Evolutionary conservation across 1,140 invertebrate species (phyloP).

Genomic region (Nomia melanderi): DNA sequence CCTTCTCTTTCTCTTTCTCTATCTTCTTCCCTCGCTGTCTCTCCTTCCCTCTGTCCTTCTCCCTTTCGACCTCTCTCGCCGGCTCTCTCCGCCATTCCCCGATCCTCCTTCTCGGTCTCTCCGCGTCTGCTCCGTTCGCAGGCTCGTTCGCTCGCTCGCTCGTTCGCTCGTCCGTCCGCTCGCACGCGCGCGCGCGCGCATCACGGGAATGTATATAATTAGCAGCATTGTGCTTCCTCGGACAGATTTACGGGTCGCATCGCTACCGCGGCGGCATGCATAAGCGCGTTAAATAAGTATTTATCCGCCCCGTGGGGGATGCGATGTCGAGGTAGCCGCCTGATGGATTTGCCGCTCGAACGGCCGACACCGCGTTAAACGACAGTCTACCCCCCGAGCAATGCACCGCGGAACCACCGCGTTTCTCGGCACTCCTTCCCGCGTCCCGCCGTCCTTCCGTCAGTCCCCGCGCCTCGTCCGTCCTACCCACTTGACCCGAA

Average conservation of each 20-base stretch:
- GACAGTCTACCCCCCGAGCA: slow-evolving; percentile 36
- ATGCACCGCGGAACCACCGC: slow-evolving; percentile 26
- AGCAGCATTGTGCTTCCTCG: slow-evolving; percentile 79
- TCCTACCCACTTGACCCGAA: too few relatives aligned
- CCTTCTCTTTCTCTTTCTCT: slow-evolving; percentile 34
- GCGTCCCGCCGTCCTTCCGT: background rate
- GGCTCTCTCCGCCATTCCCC: slow-evolving; percentile 38
- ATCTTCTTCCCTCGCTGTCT: slow-evolving; percentile 53
- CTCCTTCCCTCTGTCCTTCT: too few relatives aligned
- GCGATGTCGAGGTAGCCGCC: slow-evolving; percentile 69
- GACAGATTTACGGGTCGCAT: slow-evolving; percentile 81
- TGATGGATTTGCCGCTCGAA: slow-evolving; percentile 77
- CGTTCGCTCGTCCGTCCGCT: slow-evolving; percentile 50
- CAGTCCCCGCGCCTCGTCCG: too few relatives aligned
- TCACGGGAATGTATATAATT: slow-evolving; percentile 81
- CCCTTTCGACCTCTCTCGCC: slow-evolving; percentile 45
- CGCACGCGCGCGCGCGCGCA: slow-evolving; percentile 65
- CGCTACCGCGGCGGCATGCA: slow-evolving; percentile 80
- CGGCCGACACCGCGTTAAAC: slow-evolving; percentile 65
- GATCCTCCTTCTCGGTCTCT: slow-evolving; percentile 7
- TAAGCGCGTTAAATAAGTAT: slow-evolving; percentile 82
- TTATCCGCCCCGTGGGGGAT: slow-evolving; percentile 80
- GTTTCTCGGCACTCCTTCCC: background rate
- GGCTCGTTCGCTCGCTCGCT: slow-evolving; percentile 58
- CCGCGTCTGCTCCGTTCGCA: slow-evolving; percentile 14